These are phyloP conservation scores for Theristicus caerulescens DNA, from an alignment of 2,113 vertebrate species.

Conservation along the genomic window DNA sequence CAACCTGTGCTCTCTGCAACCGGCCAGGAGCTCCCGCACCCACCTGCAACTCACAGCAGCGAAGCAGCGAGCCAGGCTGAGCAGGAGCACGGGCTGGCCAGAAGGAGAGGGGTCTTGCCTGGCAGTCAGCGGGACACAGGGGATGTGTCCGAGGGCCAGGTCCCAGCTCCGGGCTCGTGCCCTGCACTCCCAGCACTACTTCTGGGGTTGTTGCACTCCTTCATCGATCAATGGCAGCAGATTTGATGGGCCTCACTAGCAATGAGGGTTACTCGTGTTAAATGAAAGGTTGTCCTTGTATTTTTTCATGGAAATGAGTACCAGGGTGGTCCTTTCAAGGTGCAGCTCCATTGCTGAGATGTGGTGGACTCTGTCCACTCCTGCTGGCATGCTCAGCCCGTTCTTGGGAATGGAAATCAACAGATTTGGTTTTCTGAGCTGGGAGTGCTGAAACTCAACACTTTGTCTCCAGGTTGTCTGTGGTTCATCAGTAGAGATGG, in stretches of 20 bases:
- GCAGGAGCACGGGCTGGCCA: background rate
- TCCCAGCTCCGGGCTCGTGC: rapidly evolving
- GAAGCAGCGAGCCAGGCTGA: rapidly evolving
- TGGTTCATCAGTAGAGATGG: background rate
- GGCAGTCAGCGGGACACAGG: rapidly evolving
- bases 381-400: background rate
- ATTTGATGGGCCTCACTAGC: background rate
- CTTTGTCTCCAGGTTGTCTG: background rate
- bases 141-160: background rate
- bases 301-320: background rate
- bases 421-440: background rate
- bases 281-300: background rate
- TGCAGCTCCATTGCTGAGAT: background rate
- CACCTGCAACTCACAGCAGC: background rate
- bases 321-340: too few species aligned
- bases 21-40: rapidly evolving
- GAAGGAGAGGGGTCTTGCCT: too few species aligned
- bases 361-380: background rate
- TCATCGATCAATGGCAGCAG: rapidly evolving
- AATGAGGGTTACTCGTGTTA: background rate
- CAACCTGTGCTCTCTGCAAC: too few species aligned
- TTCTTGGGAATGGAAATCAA: rapidly evolving
- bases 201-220: rapidly evolving
- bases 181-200: background rate
- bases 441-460: background rate